Evolutionary conservation across 2,797 vertebrate species (phyloP).

Genomic region (Spheniscus humboldti): DNA sequence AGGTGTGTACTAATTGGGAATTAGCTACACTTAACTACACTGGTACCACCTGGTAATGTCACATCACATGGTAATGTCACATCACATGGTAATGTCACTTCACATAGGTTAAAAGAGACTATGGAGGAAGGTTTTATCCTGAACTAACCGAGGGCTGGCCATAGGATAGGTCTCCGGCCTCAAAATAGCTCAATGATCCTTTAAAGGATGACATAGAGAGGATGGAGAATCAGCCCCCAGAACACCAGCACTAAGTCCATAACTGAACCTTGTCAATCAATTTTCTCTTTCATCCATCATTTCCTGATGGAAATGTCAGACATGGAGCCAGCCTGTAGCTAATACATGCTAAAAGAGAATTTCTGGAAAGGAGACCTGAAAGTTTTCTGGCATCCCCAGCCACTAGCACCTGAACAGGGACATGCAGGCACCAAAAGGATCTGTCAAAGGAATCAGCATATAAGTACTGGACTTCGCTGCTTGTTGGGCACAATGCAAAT

Average conservation of each 20-base stretch:
- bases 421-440: not conserved
- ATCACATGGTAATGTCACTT: not conserved
- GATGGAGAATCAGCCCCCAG: not conserved
- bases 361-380: not conserved
- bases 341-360: not conserved
- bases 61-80: not conserved
- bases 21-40: not conserved
- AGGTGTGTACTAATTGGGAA: not conserved
- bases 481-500: not conserved
- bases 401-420: not conserved
- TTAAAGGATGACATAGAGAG: not conserved
- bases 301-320: not conserved
- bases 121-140: not conserved
- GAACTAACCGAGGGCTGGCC: not conserved
- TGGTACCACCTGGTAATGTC: accelerated
- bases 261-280: not conserved
- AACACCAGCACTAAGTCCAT: not conserved
- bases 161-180: not conserved
- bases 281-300: not conserved
- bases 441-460: not conserved
- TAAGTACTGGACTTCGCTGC: accelerated
- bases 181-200: not conserved
- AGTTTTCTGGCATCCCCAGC: not conserved
- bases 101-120: not conserved
- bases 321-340: not conserved